These are phyloP conservation scores for Selene dorsalis DNA, from an alignment of 2,797 vertebrate species.

Conservation along the genomic window DNA sequence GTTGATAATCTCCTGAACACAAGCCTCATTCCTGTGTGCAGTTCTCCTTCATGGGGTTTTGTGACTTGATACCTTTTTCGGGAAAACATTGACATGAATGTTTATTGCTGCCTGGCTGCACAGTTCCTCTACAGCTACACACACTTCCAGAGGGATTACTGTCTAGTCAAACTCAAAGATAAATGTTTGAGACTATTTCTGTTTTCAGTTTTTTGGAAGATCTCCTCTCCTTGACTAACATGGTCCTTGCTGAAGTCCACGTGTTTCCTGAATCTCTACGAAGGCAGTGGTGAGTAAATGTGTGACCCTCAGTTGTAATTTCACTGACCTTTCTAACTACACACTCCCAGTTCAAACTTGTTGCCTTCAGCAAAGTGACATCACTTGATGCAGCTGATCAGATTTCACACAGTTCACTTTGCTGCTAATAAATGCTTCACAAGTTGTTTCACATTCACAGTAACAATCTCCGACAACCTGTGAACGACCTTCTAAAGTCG, in stretches of 20 bases:
- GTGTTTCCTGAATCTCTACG: not conserved
- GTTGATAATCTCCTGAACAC: not conserved
- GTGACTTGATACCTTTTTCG: not conserved
- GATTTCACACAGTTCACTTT: not conserved
- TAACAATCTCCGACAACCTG: not conserved
- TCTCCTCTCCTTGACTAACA: not conserved
- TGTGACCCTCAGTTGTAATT: not conserved
- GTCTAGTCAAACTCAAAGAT: too few relatives aligned
- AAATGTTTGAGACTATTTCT: not conserved
- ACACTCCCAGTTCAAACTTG: not conserved
- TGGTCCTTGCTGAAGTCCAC: not conserved
- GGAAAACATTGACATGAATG: not conserved
- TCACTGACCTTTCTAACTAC: not conserved
- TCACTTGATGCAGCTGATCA: not conserved
- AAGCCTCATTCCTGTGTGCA: not conserved
- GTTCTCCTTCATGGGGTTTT: not conserved
- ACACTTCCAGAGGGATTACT: too few relatives aligned
- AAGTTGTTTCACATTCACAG: not conserved
- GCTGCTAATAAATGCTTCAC: not conserved
- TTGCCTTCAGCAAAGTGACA: not conserved
- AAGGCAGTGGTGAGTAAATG: not conserved
- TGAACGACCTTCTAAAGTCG: constrained; percentile 6
- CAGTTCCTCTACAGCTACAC: too few relatives aligned
- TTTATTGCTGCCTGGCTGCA: too few relatives aligned
- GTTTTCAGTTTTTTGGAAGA: not conserved